A percentile compares a stretch with the other conserved stretches of the same genome.
Conservation (phyloP, 2,113 vertebrate species). For the Dicerorhinus sumatrensis region DNA sequence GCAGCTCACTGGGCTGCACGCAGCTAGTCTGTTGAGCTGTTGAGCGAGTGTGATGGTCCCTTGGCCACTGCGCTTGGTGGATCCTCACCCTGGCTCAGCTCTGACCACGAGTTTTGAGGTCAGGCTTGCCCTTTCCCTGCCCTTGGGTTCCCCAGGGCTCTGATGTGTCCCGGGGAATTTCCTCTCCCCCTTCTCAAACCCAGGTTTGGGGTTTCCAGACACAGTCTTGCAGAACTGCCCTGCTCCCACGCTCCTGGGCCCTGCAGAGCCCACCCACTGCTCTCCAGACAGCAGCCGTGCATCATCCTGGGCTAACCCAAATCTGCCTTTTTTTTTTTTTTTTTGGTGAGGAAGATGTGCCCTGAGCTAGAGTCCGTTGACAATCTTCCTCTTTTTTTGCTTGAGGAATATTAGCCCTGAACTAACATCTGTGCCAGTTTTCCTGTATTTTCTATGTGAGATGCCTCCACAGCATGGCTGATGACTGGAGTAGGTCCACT, state of each 20-base stretch:
- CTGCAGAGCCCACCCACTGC: not conserved
- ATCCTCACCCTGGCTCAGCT: not conserved
- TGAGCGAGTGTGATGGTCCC: not conserved
- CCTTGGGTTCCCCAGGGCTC: not conserved
- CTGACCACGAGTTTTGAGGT: not conserved
- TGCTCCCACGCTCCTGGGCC: not conserved
- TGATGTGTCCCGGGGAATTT: not conserved
- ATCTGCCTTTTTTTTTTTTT: too few species aligned
- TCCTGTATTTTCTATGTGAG: too few species aligned
- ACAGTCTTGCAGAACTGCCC: not conserved
- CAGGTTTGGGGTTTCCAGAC: not conserved
- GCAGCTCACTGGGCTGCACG: accelerated
- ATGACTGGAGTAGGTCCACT: too few species aligned
- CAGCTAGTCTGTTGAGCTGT: not conserved
- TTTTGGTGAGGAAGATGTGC: too few species aligned
- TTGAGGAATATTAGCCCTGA: too few species aligned
- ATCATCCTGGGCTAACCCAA: not conserved
- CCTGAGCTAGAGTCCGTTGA: too few species aligned
- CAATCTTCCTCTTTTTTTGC: too few species aligned
- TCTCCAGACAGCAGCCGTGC: not conserved
- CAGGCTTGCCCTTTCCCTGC: not conserved
- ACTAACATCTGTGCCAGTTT: too few species aligned
- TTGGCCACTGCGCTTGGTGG: not conserved
- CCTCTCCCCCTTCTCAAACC: not conserved
- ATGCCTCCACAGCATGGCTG: too few species aligned